Evolutionary conservation across 64 coral and sea anemone species (phyloP), one percentile per base, ranked within the genome.

Genomic region (Acropora yongei): DNA sequence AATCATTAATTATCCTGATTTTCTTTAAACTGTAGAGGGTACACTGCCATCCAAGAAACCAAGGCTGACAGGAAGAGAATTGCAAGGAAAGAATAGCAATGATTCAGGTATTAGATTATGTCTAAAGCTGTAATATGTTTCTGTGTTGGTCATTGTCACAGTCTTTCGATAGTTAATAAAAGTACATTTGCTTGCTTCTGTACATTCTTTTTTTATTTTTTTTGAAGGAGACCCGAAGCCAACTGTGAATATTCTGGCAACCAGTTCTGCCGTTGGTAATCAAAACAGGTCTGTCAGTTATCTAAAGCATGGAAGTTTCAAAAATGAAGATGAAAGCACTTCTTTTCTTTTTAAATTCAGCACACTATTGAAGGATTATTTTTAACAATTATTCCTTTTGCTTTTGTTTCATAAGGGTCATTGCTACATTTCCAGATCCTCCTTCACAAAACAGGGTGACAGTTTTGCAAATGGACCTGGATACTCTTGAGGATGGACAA

Each of bases 401-500:
- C 13, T 69, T 86, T 86, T 86, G 81, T 84, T 67, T 84, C 39
- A 67, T 84, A 18, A 84, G 81, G 57, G 55, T 47, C 11, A 84
- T 84, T 41, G 81, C 57, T 39, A 47, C 83, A 72, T 86, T 86
- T 86, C 65, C 61, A 47, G 49, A 50, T 45, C 83, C 83, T 86
- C 83, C 83, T 44, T 86, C 83, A 68, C 19, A 42, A 57, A 86
- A 86, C 83, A 72, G 83, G 83, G 83, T 86, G 68, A 86, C 83
- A 86, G 47, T 86, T 39, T 57, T 86, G 61, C 83, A 86, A 47
- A 86, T 86, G 83, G 83, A 47, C 65, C 5, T 86, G 68, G 83
- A 86, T 71, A 86, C 83, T 57, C 10, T 86, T 50, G 83, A 86
- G 20, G 63, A 86, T 86, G 83, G 83, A 46, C 53, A 86, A 71